Percentiles rank a stretch among this genome's conserved stretches.
Evolutionary conservation across 2,888 invertebrate genomes (phyloP).

Genomic region (Macropis europaea): DNA sequence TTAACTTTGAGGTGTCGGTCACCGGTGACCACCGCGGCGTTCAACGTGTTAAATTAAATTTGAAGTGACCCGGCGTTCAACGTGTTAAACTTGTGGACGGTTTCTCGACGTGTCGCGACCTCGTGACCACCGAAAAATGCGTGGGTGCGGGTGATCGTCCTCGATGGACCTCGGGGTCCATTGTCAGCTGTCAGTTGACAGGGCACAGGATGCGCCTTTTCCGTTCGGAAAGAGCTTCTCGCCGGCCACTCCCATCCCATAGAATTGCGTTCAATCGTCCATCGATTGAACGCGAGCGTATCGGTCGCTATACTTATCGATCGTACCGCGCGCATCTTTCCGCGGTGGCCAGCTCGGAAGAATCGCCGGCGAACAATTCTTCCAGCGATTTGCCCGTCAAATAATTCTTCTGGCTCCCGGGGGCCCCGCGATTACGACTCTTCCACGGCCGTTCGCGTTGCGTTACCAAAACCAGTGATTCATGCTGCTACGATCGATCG

Average conservation of each 20-base stretch:
- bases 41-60: too few relatives aligned
- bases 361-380: constrained; percentile 10
- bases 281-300: constrained; percentile 61
- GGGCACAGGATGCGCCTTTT: constrained; percentile 73
- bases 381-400: constrained; percentile 53
- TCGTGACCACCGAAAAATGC: constrained; percentile 47
- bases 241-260: constrained; percentile 67
- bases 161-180: constrained; percentile 66
- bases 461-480: constrained; percentile 16
- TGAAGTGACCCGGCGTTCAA: too few relatives aligned
- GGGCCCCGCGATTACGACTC: constrained; percentile 47
- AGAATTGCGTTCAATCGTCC: constrained; percentile 67
- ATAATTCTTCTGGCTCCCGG: constrained; percentile 52
- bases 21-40: too few relatives aligned
- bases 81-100: too few relatives aligned
- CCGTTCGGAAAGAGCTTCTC: constrained; percentile 68
- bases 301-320: constrained; percentile 43
- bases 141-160: constrained; percentile 56
- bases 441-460: not conserved
- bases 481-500: not conserved
- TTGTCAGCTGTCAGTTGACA: constrained; percentile 72
- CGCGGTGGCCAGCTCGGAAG: constrained; percentile 21
- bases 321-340: constrained; percentile 32
- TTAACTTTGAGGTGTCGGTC: too few relatives aligned
- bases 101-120: not conserved